Percentiles rank a stretch among this genome's conserved stretches.
Evolutionary conservation across 2,113 vertebrate genomes (phyloP).

Genomic region (Rana temporaria): DNA sequence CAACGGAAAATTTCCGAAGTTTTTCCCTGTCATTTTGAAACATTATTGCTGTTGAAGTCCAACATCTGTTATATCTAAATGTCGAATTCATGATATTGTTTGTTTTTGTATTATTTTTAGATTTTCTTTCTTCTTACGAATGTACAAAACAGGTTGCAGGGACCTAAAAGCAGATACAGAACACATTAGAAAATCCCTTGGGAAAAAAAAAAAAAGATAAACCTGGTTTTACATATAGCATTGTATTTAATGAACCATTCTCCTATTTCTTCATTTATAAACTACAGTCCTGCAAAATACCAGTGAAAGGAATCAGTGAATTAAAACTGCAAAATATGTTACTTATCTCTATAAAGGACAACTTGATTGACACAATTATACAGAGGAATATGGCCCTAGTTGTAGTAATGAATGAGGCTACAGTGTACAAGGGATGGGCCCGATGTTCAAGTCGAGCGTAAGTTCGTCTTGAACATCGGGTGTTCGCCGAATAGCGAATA

Average conservation of each 20-base stretch:
- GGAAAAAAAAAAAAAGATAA: background rate
- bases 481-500: no score
- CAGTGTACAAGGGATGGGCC: no score
- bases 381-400: no score
- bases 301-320: background rate
- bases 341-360: no score
- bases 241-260: background rate
- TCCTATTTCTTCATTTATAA: background rate
- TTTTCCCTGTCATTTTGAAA: slow-evolving; percentile 52
- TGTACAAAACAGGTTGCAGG: slow-evolving; percentile 28
- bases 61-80: slow-evolving; percentile 50
- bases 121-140: slow-evolving; percentile 10
- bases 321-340: no score
- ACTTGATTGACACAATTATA: no score
- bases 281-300: background rate
- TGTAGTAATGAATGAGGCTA: no score
- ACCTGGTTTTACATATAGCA: background rate
- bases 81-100: slow-evolving; percentile 37
- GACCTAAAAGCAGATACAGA: background rate
- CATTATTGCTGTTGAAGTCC: slow-evolving; percentile 53
- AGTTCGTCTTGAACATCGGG: no score
- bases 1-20: slow-evolving; percentile 39
- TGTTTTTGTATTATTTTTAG: slow-evolving; percentile 48
- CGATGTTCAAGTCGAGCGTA: no score
- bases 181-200: slow-evolving; percentile 1